A percentile compares a stretch with the other conserved stretches of the same genome.
These are phyloP conservation scores for Cylloceria caligata DNA, from an alignment of 2,888 invertebrate genomes.

Conservation along the genomic window DNA sequence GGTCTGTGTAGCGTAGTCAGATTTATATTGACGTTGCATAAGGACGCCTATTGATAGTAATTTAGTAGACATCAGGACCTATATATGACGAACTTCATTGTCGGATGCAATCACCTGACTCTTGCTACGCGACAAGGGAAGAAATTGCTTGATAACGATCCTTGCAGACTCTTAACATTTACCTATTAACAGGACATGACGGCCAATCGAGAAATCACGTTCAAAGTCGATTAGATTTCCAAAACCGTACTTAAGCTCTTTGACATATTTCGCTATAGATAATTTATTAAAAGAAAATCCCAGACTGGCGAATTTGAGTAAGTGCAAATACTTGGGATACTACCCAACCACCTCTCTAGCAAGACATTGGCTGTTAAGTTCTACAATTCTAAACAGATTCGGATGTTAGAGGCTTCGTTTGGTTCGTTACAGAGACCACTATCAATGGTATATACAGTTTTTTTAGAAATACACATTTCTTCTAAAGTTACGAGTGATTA, in stretches of 20 bases:
- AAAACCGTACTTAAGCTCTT: background rate
- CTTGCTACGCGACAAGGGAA: slow-evolving; percentile 1
- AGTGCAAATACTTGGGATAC: background rate
- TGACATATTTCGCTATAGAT: background rate
- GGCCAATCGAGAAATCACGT: background rate
- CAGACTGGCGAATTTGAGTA: background rate
- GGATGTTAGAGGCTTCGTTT: background rate
- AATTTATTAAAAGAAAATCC: background rate
- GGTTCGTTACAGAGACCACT: too few relatives aligned
- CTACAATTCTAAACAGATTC: background rate
- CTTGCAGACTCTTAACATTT: slow-evolving; percentile 9
- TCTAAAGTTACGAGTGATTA: too few relatives aligned
- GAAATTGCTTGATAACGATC: background rate
- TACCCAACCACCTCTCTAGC: background rate
- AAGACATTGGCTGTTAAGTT: too few relatives aligned
- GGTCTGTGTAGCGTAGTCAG: slow-evolving; percentile 9
- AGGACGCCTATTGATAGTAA: slow-evolving; percentile 53
- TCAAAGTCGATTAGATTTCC: slow-evolving; percentile 9
- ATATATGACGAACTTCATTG: slow-evolving; percentile 25
- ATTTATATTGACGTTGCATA: slow-evolving; percentile 56
- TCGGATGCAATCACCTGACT: slow-evolving; percentile 46
- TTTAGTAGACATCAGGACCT: slow-evolving; percentile 28
- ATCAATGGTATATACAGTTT: too few relatives aligned
- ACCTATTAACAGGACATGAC: background rate
- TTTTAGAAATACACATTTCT: too few relatives aligned